Evolutionary conservation across 2,797 vertebrate species (phyloP).

Genomic region (Hapalemur alaotrensis): DNA sequence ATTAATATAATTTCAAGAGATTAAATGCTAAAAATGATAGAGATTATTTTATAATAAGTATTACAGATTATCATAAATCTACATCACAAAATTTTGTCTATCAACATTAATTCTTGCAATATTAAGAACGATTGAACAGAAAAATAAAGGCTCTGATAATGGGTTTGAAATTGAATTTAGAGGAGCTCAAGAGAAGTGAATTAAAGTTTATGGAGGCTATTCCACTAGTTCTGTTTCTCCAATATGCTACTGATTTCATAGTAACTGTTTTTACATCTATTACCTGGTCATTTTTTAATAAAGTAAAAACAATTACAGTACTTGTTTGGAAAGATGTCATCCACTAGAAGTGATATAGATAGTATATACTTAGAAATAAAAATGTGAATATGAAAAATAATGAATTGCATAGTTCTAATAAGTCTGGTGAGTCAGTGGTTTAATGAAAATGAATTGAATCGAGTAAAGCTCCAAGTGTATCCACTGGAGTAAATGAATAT

Average conservation of each 20-base stretch:
- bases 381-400: neutral
- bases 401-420: neutral
- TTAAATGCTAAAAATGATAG: neutral
- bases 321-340: neutral
- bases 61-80: neutral
- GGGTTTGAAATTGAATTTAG: neutral
- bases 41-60: neutral
- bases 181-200: neutral
- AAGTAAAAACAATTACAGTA: neutral
- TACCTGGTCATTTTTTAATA: neutral
- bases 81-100: neutral
- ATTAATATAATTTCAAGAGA: neutral
- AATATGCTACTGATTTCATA: neutral
- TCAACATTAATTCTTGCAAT: neutral
- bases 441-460: constrained; percentile 64
- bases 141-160: neutral
- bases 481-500: constrained; percentile 28
- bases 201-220: neutral
- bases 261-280: neutral
- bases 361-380: constrained; percentile 43
- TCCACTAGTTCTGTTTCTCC: neutral
- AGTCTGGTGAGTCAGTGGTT: constrained; percentile 19
- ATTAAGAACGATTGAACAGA: neutral
- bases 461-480: neutral
- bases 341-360: neutral